These are phyloP conservation scores for Xiphophorus couchianus DNA, from an alignment of 2,113 vertebrate genomes.

Conservation along the genomic window DNA sequence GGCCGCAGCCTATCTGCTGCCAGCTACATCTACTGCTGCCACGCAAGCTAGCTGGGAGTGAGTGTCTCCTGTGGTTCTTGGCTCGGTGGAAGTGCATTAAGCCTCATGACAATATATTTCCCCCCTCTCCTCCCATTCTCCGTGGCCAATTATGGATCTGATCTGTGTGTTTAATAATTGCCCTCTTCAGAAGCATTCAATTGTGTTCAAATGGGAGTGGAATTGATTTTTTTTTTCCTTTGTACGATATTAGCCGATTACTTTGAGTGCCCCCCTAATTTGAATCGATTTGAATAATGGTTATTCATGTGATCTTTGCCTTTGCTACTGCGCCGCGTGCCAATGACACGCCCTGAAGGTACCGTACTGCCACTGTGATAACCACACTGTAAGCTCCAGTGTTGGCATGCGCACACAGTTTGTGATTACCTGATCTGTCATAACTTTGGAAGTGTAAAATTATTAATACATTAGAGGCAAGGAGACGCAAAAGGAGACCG, in stretches of 20 bases:
- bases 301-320: slow-evolving; percentile 82
- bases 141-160: slow-evolving; percentile 82
- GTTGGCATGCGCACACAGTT: slow-evolving; percentile 40
- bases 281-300: slow-evolving; percentile 85
- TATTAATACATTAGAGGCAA: slow-evolving; percentile 48
- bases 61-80: slow-evolving; percentile 59
- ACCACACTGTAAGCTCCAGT: slow-evolving; percentile 44
- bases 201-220: slow-evolving; percentile 81
- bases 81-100: slow-evolving; percentile 76
- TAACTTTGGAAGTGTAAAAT: slow-evolving; percentile 52
- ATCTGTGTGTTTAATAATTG: slow-evolving; percentile 86
- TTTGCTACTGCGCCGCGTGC: slow-evolving; percentile 50
- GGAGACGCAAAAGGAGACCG: slow-evolving; percentile 30
- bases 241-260: slow-evolving; percentile 83
- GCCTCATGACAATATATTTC: slow-evolving; percentile 72
- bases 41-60: slow-evolving; percentile 35
- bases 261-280: slow-evolving; percentile 80
- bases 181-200: slow-evolving; percentile 83
- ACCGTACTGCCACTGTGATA: slow-evolving; percentile 59
- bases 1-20: slow-evolving; percentile 38
- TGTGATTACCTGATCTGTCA: slow-evolving; percentile 51
- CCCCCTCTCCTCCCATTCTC: slow-evolving; percentile 31
- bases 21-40: slow-evolving; percentile 30
- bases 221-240: slow-evolving; percentile 83
- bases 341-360: slow-evolving; percentile 72